Percentiles rank a stretch among this genome's conserved stretches.
phyloP scores from a whole-genome alignment of 2,113 vertebrate species.

The Enhydra lutris region DNA sequence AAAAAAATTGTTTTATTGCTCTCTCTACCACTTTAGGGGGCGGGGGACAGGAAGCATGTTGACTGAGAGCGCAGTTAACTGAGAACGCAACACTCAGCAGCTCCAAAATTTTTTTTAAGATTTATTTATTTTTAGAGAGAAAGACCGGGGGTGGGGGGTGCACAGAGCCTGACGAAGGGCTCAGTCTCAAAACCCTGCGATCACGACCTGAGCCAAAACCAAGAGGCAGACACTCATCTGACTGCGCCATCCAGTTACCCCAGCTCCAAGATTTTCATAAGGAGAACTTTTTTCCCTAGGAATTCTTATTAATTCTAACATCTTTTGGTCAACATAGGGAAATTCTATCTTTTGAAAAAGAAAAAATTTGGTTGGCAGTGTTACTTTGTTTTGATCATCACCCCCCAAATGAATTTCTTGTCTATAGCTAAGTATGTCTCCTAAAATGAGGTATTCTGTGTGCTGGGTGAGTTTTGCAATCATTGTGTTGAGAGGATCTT shows the following conservation, averaged over 20 bases:
- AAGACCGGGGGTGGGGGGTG: not conserved
- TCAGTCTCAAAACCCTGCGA: not conserved
- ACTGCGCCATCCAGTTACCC: not conserved
- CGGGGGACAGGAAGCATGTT: fast-evolving
- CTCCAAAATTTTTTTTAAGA: not conserved
- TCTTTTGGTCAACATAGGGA: not conserved
- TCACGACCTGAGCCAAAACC: not conserved
- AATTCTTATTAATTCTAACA: slow-evolving; percentile 1
- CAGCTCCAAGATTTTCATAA: not conserved
- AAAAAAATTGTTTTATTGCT: not conserved
- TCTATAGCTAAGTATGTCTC: not conserved
- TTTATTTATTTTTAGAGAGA: not conserved
- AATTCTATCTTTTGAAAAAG: not conserved
- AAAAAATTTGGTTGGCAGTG: not conserved
- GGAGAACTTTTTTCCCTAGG: not conserved
- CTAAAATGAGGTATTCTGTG: not conserved
- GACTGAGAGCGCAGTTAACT: not conserved
- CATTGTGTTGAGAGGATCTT: not conserved
- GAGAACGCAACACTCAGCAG: not conserved
- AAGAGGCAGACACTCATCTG: not conserved
- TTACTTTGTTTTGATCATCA: not conserved
- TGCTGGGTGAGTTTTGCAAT: not conserved
- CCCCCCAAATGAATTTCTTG: not conserved
- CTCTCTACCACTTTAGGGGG: not conserved
- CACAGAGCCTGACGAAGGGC: fast-evolving